Base-by-base conservation (phyloP, 2,888 invertebrate species). In the Drosophila pseudotalamancana region DNA sequence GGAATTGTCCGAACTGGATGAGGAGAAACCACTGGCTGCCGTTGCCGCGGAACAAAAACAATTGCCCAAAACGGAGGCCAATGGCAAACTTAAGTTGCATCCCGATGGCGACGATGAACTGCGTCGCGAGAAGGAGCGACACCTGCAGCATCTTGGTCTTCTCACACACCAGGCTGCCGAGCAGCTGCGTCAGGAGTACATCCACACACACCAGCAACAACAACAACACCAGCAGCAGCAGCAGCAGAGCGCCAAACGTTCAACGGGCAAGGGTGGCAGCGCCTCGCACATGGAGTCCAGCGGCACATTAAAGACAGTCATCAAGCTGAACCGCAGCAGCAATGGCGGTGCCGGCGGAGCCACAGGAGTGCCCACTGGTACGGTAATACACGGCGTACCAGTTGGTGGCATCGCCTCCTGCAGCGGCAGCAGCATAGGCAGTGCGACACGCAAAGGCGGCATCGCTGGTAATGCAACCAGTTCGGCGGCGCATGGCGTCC, bases 281-380 rank as follows among this genome's bases (percentile, higher is more conserved):
- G 60, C 87, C 78, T 19, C 63, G 0, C 87, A 83, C 34, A 59
- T 74, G 29, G 94, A 93, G 77, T 96, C 95, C 85, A 96, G 96
- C 2, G 97, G 97, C 32, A 96, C 96, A 0, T 90, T 97, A 71
- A 97, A 96, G 89, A 96, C 96, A 77, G 95, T 97, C 80, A 97
- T 97, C 80, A 96, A 96, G 91, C 91, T 96, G 71, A 95, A 94
- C 89, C 93, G 94, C 31, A 86, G 77, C 63, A 77, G 71, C 50
- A 88, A 79, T 21, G 76, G 85, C 18, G 84, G 82, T 6, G 51
- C 63, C 1, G 55, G 69, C 23, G 69, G 78, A 5, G 69, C 63
- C 25, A 63, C 76, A 9, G 71, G 74, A 12, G 54, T 79, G 5
- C 64, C 83, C 4, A 77, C 70, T 1, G 78, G 85, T 1, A 78